A percentile compares a stretch with the other conserved stretches of the same genome.
Evolutionary conservation across 2,113 vertebrate genomes (phyloP).

Genomic region (Ptychochromis oligacanthus): DNA sequence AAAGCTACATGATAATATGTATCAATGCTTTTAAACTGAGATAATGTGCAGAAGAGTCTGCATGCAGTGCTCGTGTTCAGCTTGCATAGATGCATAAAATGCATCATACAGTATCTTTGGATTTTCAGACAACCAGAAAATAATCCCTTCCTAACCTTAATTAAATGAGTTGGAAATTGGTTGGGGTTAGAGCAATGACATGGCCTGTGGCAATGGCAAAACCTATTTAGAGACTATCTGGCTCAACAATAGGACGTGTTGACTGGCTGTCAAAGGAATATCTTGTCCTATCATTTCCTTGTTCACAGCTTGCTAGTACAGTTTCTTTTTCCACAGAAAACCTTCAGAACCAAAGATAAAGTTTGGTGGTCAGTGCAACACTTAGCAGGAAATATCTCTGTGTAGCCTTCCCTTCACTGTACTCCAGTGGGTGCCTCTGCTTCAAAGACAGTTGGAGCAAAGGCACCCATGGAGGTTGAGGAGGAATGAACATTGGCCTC

Average conservation of each 20-base stretch:
- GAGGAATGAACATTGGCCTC: conserved; percentile 25
- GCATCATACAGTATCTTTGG: neutral
- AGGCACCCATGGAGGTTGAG: conserved; percentile 3
- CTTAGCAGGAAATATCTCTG: neutral
- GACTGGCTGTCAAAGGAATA: neutral
- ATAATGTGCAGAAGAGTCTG: neutral
- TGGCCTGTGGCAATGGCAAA: neutral
- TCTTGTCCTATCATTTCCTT: conserved; percentile 6
- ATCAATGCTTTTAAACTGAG: neutral
- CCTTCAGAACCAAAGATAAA: conserved; percentile 2
- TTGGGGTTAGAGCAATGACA: neutral
- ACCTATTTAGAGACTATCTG: neutral
- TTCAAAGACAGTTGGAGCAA: conserved; percentile 18
- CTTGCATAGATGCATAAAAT: neutral
- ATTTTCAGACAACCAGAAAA: neutral
- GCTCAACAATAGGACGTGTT: neutral
- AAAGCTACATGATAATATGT: neutral
- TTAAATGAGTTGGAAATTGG: neutral
- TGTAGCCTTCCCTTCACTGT: conserved; percentile 29
- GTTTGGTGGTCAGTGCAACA: conserved; percentile 9
- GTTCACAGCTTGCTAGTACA: neutral
- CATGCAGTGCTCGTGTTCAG: neutral
- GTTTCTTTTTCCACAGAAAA: neutral
- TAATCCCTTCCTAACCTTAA: neutral
- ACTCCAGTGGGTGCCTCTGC: conserved; percentile 18